Evolutionary conservation across 1,140 invertebrate genomes (phyloP).

Genomic region (Drosophila lacertosa): DNA sequence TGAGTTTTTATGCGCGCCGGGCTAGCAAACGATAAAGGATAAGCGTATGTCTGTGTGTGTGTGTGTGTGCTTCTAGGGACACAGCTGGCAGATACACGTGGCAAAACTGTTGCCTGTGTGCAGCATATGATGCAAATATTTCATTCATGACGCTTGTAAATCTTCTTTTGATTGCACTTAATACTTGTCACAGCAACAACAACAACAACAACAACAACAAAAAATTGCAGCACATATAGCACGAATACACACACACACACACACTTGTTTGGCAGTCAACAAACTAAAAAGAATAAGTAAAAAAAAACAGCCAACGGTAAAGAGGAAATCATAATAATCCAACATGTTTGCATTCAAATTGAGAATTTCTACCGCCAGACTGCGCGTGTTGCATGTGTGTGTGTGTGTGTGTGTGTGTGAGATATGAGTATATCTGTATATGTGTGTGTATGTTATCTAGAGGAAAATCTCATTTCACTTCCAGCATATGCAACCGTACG

Average conservation of each 20-base stretch:
- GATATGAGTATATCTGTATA: slow-evolving; percentile 4
- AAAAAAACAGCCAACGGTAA: slow-evolving; percentile 68
- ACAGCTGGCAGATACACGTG: slow-evolving; percentile 39
- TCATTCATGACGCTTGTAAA: slow-evolving; percentile 83
- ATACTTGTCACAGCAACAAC: slow-evolving; percentile 70
- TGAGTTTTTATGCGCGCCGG: slow-evolving; percentile 66
- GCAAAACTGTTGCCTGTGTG: slow-evolving; percentile 51
- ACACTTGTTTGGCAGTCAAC: slow-evolving; percentile 23
- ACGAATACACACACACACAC: slow-evolving; percentile 28
- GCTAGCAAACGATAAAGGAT: slow-evolving; percentile 25
- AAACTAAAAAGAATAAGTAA: slow-evolving; percentile 18
- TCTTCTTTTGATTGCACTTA: slow-evolving; percentile 83
- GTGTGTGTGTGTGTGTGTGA: slow-evolving; percentile 16
- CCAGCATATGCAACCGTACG: slow-evolving; percentile 54
- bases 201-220: slow-evolving; percentile 34
- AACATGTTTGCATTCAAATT: slow-evolving; percentile 81
- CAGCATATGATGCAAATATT: slow-evolving; percentile 78
- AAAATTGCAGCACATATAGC: slow-evolving; percentile 50
- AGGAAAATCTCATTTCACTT: slow-evolving; percentile 79
- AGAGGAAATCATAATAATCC: slow-evolving; percentile 79
- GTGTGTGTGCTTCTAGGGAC: slow-evolving; percentile 1
- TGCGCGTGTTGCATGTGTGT: slow-evolving; percentile 23
- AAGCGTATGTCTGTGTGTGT: neutral
- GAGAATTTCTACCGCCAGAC: slow-evolving; percentile 61
- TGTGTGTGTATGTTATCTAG: slow-evolving; percentile 53